phyloP scores from a whole-genome alignment of 2,113 vertebrate genomes.

The Prietella phreatophila region DNA sequence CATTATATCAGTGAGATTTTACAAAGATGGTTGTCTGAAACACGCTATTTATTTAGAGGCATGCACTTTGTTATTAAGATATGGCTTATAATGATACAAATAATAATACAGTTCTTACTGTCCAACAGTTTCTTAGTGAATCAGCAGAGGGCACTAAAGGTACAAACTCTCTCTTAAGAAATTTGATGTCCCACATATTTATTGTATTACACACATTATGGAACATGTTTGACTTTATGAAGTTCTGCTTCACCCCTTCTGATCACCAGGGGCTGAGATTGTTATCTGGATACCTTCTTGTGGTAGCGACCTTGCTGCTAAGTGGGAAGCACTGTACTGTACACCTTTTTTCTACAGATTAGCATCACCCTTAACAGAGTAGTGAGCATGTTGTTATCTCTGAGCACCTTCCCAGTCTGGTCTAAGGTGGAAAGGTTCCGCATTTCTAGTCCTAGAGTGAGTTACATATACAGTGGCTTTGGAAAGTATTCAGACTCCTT shows the following conservation, averaged over 20 bases:
- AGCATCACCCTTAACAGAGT: neutral
- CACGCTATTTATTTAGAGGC: neutral
- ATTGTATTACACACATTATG: neutral
- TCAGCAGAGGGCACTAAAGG: slow-evolving; percentile 45
- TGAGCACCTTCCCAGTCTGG: neutral
- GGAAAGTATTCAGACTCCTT: neutral
- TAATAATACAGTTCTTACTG: neutral
- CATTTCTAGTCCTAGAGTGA: neutral
- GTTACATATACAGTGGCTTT: neutral
- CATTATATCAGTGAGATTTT: neutral
- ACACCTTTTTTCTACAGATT: neutral
- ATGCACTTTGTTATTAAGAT: neutral
- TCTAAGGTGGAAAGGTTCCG: neutral
- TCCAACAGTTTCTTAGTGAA: neutral
- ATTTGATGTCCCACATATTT: neutral
- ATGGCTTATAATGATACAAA: neutral
- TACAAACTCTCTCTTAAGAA: neutral
- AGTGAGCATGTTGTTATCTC: neutral
- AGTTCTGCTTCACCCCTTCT: neutral
- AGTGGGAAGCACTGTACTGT: neutral
- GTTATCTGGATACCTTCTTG: neutral
- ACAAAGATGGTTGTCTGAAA: neutral
- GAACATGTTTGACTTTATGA: neutral
- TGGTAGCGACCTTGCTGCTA: neutral
- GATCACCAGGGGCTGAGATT: neutral